Percentiles rank a stretch among this genome's conserved stretches.
Conservation (phyloP, 2,113 vertebrate genomes). For the Chloropsis hardwickii region DNA sequence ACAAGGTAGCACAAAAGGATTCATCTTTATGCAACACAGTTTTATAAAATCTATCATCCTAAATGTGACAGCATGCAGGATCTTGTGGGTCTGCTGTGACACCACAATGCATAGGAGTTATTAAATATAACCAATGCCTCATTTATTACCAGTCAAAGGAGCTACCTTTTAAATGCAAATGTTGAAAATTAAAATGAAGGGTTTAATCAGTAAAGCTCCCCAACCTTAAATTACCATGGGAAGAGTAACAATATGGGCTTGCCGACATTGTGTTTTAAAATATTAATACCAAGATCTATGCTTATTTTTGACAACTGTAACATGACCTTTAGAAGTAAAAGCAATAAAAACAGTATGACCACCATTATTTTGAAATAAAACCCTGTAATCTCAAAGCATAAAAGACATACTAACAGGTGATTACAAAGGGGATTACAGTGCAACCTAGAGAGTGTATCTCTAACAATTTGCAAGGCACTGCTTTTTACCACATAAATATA, state of each 20-base stretch:
- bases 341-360: conserved; percentile 39
- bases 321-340: conserved; percentile 20
- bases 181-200: conserved; percentile 62
- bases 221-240: conserved; percentile 51
- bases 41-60: conserved; percentile 73
- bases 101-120: conserved; percentile 64
- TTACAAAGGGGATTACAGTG: conserved; percentile 41
- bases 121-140: conserved; percentile 69
- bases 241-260: conserved; percentile 28
- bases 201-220: conserved; percentile 47
- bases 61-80: conserved; percentile 66
- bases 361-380: conserved; percentile 53
- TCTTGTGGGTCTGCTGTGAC: conserved; percentile 71
- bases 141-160: conserved; percentile 64
- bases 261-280: background rate
- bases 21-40: conserved; percentile 71
- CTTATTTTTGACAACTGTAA: conserved; percentile 38
- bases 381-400: conserved; percentile 45
- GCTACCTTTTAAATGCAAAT: conserved; percentile 47
- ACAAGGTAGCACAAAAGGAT: conserved; percentile 70
- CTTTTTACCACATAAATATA: conserved; percentile 13
- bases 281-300: background rate
- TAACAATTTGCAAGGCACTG: background rate
- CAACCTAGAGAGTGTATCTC: conserved; percentile 1
- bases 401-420: conserved; percentile 4